Evolutionary conservation across 2,113 vertebrate genomes (phyloP), one percentile per base, ranked within the genome.

Genomic region (Pteruthius melanotis): DNA sequence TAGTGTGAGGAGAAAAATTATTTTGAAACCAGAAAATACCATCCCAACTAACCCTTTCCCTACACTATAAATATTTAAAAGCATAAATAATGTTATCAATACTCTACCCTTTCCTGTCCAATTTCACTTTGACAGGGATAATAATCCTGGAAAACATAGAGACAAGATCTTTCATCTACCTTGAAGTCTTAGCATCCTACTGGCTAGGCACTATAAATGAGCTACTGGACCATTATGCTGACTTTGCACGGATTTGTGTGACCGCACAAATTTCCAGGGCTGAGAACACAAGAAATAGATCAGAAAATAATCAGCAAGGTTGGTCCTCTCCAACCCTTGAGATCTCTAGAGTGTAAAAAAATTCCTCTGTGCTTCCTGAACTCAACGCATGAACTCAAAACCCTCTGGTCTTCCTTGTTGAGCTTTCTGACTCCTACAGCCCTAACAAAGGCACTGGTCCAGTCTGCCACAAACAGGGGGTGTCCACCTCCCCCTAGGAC

Each of bases 311-410:
- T 4, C 39, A 44, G 13, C n/a, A n/a, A 39, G 3, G 5, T 24
- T 59, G 11, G 19, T 19, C 7, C 7, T 60, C 16, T 92, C 57
- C 71, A 69, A 74, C 45, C n/a, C 53, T 66, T n/a, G 68, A 77
- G 28, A 70, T 57, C 26, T 80, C 31, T 33, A 77, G 66, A 30
- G 14, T 22, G 31, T n/a, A 50, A 83, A 69, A 40, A 63, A 70
- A 20, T 27, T 56, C 20, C 28, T 7, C 21, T 53, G 8, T 45
- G 4, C 18, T 86, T 74, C 8, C 28, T 35, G 45, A 88, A 39
- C 40, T 54, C 57, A 57, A 28, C 0, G 3, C 23, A 49, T 0
- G 0, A 44, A 31, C 45, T 66, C 45, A 27, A 69, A 74, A 31
- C 19, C 40, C 54, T 61, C 45, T 16, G 31, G 16, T 27, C 30